Evolutionary conservation across 2,113 vertebrate species (phyloP).

Genomic region (Salminus brasiliensis): DNA sequence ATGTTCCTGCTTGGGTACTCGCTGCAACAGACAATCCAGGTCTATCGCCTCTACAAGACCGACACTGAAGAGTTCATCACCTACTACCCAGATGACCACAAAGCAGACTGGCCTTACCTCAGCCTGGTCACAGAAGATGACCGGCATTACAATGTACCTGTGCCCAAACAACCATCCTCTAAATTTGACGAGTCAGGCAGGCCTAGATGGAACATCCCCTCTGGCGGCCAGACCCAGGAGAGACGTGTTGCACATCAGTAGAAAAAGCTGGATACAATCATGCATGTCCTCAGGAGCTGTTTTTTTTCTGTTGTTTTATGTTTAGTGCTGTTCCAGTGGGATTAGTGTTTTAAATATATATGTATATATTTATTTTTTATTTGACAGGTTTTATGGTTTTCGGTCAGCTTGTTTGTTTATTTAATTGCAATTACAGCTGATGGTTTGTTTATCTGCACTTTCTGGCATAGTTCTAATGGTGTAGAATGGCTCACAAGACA

Average conservation of each 20-base stretch:
- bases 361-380: too few species aligned
- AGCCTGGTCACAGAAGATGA: constrained; percentile 87
- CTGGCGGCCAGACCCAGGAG: constrained; percentile 10
- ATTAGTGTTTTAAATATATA: too few species aligned
- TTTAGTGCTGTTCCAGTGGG: too few species aligned
- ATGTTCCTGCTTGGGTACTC: constrained; percentile 89
- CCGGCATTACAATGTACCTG: constrained; percentile 86
- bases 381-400: too few species aligned
- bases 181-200: constrained; percentile 27
- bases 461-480: neutral
- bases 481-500: too few species aligned
- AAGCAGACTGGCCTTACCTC: constrained; percentile 78
- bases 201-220: constrained; percentile 42
- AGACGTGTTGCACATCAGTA: constrained; percentile 14
- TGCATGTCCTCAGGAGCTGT: neutral
- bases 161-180: constrained; percentile 65
- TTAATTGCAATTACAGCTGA: neutral
- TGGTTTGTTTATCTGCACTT: neutral
- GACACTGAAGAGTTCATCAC: constrained; percentile 85
- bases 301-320: too few species aligned
- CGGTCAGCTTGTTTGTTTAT: neutral
- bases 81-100: constrained; percentile 78
- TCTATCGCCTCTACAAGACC: constrained; percentile 84
- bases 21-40: constrained; percentile 79
- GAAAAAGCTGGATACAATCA: neutral